These are phyloP conservation scores for Ptychodera flava DNA, from an alignment of 35 echinoderm and acorn worm species.

Conservation along the genomic window DNA sequence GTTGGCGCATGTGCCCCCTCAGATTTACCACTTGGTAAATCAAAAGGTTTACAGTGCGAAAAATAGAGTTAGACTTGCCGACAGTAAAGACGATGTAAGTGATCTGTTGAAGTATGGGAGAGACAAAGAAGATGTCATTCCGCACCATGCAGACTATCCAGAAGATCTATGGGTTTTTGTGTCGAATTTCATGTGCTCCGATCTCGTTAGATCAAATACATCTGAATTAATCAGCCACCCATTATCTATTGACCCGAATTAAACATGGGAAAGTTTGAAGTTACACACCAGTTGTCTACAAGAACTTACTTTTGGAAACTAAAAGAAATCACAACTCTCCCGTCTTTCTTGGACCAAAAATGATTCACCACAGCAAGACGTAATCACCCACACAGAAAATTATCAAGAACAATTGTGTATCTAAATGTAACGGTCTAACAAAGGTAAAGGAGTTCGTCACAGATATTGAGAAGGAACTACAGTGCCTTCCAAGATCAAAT, in stretches of 20 bases:
- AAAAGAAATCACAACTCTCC: background rate
- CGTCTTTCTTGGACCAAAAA: constrained; percentile 24
- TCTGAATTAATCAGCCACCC: background rate
- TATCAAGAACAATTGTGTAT: background rate
- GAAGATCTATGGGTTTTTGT: constrained; percentile 26
- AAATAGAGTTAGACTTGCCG: background rate
- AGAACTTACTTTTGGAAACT: constrained; percentile 10
- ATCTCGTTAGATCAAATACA: background rate
- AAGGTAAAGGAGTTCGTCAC: constrained; percentile 14
- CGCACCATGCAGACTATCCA: constrained; percentile 12
- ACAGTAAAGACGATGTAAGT: constrained; percentile 4
- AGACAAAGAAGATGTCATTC: constrained; percentile 22
- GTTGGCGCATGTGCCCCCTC: background rate
- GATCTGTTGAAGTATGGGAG: constrained; percentile 14
- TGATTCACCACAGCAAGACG: constrained; percentile 23
- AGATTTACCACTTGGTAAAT: background rate
- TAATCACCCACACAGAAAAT: background rate
- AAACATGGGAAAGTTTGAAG: constrained; percentile 8
- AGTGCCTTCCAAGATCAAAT: background rate
- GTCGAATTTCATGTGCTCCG: background rate
- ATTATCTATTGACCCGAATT: constrained; percentile 24
- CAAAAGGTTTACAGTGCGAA: constrained; percentile 7
- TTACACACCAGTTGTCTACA: constrained; percentile 28
- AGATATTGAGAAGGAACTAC: too few relatives aligned
- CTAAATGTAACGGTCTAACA: background rate